Evolutionary conservation across 1,140 invertebrate species (phyloP).

Genomic region (Acromyrmex heyeri): DNA sequence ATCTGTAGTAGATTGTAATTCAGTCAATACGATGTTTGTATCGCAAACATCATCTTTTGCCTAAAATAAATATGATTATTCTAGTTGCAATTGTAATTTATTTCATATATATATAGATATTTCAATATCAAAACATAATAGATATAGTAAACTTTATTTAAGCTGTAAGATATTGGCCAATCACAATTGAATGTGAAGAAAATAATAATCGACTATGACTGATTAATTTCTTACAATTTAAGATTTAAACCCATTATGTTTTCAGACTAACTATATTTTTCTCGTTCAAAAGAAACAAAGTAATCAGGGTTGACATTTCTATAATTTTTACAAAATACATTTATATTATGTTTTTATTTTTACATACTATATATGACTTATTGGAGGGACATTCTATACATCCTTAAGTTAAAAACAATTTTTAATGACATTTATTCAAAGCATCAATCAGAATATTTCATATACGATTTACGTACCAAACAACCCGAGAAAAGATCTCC

Average conservation of each 20-base stretch:
- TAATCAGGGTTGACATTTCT: too few species aligned
- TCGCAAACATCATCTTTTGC: slow-evolving; percentile 81
- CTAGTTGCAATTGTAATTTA: neutral
- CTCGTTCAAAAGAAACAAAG: neutral
- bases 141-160: too few species aligned
- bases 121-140: too few species aligned
- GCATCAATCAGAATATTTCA: slow-evolving; percentile 10
- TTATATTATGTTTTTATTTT: too few species aligned
- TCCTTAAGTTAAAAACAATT: neutral
- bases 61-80: slow-evolving; percentile 71
- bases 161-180: too few species aligned
- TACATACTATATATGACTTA: neutral
- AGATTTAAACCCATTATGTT: too few species aligned
- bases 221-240: too few species aligned
- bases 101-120: neutral
- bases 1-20: slow-evolving; percentile 80
- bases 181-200: too few species aligned
- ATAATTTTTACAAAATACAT: too few species aligned
- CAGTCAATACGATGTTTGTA: slow-evolving; percentile 82
- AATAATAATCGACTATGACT: too few species aligned
- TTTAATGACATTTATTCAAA: neutral
- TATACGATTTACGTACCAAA: slow-evolving; percentile 76
- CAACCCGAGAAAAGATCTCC: slow-evolving; percentile 91
- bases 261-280: neutral
- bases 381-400: neutral